phyloP scores from a whole-genome alignment of 2,888 invertebrate species.

The Lydus trimaculatus region DNA sequence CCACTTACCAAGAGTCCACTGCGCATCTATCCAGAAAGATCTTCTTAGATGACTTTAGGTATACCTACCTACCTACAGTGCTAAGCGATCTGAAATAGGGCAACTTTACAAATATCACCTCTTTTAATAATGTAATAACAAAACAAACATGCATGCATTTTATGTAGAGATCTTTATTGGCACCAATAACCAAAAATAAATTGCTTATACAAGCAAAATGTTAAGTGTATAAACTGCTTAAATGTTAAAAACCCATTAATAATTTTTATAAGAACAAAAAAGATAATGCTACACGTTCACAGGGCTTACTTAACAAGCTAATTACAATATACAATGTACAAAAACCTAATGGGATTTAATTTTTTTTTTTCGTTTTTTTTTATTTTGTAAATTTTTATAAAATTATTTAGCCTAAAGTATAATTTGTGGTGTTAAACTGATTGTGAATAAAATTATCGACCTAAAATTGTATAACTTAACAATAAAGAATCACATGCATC shows the following conservation, averaged over 20 bases:
- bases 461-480: conserved; percentile 32
- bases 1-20: too few species aligned
- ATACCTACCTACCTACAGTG: too few species aligned
- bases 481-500: conserved; percentile 40
- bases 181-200: conserved; percentile 50
- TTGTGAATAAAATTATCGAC: conserved; percentile 27
- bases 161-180: conserved; percentile 54
- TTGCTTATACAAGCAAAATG: conserved; percentile 36
- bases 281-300: conserved; percentile 45
- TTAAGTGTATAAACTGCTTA: conserved; percentile 40
- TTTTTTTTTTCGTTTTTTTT: conserved; percentile 50
- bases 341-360: conserved; percentile 57
- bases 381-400: conserved; percentile 40
- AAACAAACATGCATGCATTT: not conserved
- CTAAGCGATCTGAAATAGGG: too few species aligned
- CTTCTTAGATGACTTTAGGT: too few species aligned
- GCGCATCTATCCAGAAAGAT: too few species aligned
- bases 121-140: not conserved
- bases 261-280: conserved; percentile 41
- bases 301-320: conserved; percentile 44
- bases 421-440: conserved; percentile 23
- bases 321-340: conserved; percentile 61
- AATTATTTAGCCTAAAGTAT: conserved; percentile 26
- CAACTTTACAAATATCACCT: too few species aligned
- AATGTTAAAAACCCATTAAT: conserved; percentile 47